These are phyloP conservation scores for Chirona hameri DNA, from an alignment of 2,888 invertebrate species.

Conservation along the genomic window DNA sequence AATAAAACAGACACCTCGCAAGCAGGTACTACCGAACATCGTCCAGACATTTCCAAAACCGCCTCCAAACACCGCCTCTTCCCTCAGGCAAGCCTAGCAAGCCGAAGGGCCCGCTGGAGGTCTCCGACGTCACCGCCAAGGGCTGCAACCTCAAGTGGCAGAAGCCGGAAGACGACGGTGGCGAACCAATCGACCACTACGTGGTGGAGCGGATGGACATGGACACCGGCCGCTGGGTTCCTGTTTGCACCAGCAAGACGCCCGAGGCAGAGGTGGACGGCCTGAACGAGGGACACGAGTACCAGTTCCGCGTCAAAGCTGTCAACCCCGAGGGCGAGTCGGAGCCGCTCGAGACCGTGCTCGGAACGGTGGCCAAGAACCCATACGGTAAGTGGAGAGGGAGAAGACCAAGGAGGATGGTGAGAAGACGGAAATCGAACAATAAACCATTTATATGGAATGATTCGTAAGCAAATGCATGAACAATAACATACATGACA, in stretches of 20 bases:
- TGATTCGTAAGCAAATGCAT: no score
- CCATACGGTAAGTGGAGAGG: slow-evolving; percentile 56
- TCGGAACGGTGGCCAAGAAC: slow-evolving; percentile 78
- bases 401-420: no score
- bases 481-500: no score
- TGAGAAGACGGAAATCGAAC: no score
- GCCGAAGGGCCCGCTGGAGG: slow-evolving; percentile 90
- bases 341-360: slow-evolving; percentile 74
- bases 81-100: slow-evolving; percentile 69
- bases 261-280: slow-evolving; percentile 84
- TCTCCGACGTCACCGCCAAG: slow-evolving; percentile 85
- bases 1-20: no score
- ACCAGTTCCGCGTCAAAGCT: slow-evolving; percentile 91
- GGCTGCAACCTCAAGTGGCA: slow-evolving; percentile 94
- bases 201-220: slow-evolving; percentile 95
- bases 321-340: slow-evolving; percentile 93
- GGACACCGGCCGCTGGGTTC: slow-evolving; percentile 88
- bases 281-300: slow-evolving; percentile 87
- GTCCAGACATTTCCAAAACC: no score
- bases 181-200: slow-evolving; percentile 88
- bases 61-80: neutral
- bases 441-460: no score
- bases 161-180: slow-evolving; percentile 94
- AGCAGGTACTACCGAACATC: no score
- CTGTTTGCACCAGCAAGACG: slow-evolving; percentile 80